These are phyloP conservation scores for Venustoraphidia nigricollis DNA, from an alignment of 2,888 invertebrate species.

Conservation along the genomic window DNA sequence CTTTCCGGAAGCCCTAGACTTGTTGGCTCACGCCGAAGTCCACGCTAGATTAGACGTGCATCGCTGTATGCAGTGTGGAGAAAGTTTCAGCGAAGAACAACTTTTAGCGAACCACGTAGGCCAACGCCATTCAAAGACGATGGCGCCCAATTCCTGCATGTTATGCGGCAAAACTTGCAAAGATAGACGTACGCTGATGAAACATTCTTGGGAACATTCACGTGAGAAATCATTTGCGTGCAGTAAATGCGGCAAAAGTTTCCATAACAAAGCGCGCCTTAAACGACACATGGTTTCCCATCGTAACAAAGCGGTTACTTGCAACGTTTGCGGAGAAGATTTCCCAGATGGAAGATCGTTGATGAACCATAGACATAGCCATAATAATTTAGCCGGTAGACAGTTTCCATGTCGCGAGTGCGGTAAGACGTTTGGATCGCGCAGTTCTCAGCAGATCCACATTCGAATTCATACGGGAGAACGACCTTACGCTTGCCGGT, in stretches of 20 bases:
- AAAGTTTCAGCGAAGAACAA: slow-evolving; percentile 43
- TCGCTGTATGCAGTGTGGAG: slow-evolving; percentile 49
- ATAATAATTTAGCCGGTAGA: slow-evolving; percentile 34
- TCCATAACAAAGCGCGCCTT: slow-evolving; percentile 48
- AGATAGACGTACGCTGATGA: slow-evolving; percentile 46
- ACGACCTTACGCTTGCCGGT: slow-evolving; percentile 69
- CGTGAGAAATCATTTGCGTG: slow-evolving; percentile 40
- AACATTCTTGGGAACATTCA: slow-evolving; percentile 55
- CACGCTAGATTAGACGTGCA: slow-evolving; percentile 38
- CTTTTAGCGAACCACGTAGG: slow-evolving; percentile 47
- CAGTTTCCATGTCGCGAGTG: slow-evolving; percentile 72
- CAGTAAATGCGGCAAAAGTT: slow-evolving; percentile 52
- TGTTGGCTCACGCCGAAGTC: slow-evolving; percentile 63
- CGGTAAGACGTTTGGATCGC: slow-evolving; percentile 73
- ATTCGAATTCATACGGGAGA: slow-evolving; percentile 75
- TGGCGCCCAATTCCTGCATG: slow-evolving; percentile 48
- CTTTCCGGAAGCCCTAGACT: slow-evolving; percentile 58
- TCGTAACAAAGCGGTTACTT: slow-evolving; percentile 51
- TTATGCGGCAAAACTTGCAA: slow-evolving; percentile 53
- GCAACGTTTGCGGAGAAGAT: slow-evolving; percentile 53
- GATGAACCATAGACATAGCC: slow-evolving; percentile 54
- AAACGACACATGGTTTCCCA: slow-evolving; percentile 56
- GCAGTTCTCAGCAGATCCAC: slow-evolving; percentile 75
- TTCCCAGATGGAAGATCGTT: slow-evolving; percentile 53
- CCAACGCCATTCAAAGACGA: slow-evolving; percentile 39